Percentiles rank a stretch among this genome's conserved stretches.
These are phyloP conservation scores for Manis crassicaudata DNA, from an alignment of 2,797 vertebrate species.

Conservation along the genomic window DNA sequence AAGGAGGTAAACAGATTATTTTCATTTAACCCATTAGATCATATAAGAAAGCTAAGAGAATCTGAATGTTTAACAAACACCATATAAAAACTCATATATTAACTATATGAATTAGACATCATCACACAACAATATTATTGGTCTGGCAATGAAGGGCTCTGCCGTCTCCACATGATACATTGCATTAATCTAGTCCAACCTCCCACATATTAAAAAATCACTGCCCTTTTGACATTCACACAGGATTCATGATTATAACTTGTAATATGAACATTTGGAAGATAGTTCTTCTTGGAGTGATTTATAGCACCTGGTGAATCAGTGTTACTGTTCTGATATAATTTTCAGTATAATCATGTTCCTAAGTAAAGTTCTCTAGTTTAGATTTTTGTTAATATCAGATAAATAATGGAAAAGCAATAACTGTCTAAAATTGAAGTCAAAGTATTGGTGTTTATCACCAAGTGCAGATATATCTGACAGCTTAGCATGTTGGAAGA, in stretches of 20 bases:
- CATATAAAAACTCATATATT: background rate
- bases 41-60: background rate
- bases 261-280: background rate
- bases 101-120: background rate
- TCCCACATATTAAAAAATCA: background rate
- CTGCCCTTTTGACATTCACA: background rate
- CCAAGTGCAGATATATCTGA: background rate
- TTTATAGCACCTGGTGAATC: background rate
- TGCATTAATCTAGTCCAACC: background rate
- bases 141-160: background rate
- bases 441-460: background rate
- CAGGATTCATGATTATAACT: background rate
- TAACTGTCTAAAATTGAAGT: background rate
- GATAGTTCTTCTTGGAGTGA: background rate
- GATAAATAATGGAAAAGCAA: background rate
- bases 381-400: background rate
- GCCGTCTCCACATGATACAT: background rate
- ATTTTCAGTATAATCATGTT: constrained; percentile 8
- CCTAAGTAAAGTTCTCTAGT: background rate
- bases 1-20: background rate
- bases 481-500: background rate
- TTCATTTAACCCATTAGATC: background rate
- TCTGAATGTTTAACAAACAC: background rate
- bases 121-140: background rate
- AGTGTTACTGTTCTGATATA: background rate